phyloP scores from a whole-genome alignment of 2,113 vertebrate species.

The Lepidothrix coronata region DNA sequence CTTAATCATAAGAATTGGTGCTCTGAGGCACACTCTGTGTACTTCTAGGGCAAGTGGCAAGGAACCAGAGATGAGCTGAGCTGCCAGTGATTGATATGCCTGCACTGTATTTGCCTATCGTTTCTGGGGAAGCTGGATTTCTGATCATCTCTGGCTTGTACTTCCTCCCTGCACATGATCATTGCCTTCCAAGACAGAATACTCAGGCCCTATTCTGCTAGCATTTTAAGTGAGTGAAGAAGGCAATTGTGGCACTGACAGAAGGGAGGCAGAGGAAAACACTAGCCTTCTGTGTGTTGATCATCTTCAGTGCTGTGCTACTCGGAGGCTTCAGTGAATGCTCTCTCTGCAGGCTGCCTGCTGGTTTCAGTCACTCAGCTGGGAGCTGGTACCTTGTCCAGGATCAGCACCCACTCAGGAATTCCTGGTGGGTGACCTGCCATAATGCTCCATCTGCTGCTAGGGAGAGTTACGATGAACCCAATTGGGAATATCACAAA shows the following conservation, averaged over 20 bases:
- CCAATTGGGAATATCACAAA: background rate
- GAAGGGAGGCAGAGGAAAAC: background rate
- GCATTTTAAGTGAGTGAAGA: background rate
- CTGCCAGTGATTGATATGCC: background rate
- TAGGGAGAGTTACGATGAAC: background rate
- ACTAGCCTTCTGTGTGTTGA: background rate
- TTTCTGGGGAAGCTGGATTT: background rate
- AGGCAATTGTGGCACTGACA: background rate
- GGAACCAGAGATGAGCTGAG: background rate
- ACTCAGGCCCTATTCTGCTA: background rate
- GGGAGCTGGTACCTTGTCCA: background rate
- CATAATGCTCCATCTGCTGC: background rate
- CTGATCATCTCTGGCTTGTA: background rate
- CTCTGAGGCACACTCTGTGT: background rate
- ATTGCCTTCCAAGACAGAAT: background rate
- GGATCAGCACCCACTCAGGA: background rate
- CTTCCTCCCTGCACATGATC: background rate
- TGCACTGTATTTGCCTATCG: accelerated
- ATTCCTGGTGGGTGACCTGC: background rate
- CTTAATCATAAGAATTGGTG: background rate
- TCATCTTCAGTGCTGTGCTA: background rate
- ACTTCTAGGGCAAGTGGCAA: background rate
- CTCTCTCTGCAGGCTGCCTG: background rate
- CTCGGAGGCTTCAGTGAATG: background rate
- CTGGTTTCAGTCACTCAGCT: accelerated